Conservation (phyloP, 2,797 vertebrate genomes). For the Percopsis omiscomaycus region DNA sequence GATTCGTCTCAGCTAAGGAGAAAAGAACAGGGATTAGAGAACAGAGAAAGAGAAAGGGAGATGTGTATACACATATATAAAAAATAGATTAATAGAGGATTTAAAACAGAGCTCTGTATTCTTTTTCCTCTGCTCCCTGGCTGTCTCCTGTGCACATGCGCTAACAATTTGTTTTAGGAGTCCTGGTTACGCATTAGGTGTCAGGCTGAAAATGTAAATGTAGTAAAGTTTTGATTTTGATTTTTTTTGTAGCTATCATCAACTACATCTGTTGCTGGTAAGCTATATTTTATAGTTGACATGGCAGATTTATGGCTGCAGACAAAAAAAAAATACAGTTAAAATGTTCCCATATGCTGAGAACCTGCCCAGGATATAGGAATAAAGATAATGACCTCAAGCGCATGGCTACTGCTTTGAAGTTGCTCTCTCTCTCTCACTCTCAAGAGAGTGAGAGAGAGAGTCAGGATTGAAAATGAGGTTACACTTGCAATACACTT, state of each 20-base stretch:
- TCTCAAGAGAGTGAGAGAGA: background rate
- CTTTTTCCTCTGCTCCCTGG: slow-evolving; percentile 38
- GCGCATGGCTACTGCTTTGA: slow-evolving; percentile 67
- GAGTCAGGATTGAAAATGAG: slow-evolving; percentile 67
- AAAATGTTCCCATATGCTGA: slow-evolving; percentile 82
- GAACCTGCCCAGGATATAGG: slow-evolving; percentile 74
- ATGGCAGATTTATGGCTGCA: slow-evolving; percentile 77
- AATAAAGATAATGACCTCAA: slow-evolving; percentile 78
- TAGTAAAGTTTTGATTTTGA: slow-evolving; percentile 63
- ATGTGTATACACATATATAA: slow-evolving; percentile 28
- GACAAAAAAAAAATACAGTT: slow-evolving; percentile 51
- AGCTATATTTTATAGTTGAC: slow-evolving; percentile 80
- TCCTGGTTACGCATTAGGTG: slow-evolving; percentile 12
- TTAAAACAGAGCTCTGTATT: slow-evolving; percentile 39
- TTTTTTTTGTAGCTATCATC: slow-evolving; percentile 65
- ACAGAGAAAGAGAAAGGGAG: slow-evolving; percentile 49
- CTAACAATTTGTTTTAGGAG: background rate
- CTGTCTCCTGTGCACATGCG: slow-evolving; percentile 28
- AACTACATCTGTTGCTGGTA: slow-evolving; percentile 78
- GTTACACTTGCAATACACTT: slow-evolving; percentile 56
- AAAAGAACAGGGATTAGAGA: slow-evolving; percentile 59
- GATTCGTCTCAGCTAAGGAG: slow-evolving; percentile 68
- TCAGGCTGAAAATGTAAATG: slow-evolving; percentile 58
- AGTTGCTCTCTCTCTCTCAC: slow-evolving; percentile 57
- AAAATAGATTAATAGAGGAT: slow-evolving; percentile 45